Percentiles rank a stretch among this genome's conserved stretches.
Evolutionary conservation across 2,888 invertebrate genomes (phyloP).

Genomic region (Pilophorus perplexus): DNA sequence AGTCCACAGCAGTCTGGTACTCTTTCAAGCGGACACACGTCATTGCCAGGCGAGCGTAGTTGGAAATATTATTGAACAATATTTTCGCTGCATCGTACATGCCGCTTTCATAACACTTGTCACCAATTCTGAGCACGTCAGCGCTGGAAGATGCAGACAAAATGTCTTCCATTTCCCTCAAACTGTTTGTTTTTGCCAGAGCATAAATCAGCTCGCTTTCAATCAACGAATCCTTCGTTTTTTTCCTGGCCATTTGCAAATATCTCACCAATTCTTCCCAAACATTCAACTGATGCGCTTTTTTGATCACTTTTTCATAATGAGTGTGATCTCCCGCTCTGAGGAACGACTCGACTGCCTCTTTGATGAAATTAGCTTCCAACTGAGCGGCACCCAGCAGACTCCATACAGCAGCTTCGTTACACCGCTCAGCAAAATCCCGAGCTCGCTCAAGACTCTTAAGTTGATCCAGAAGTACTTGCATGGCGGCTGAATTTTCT

Average conservation of each 20-base stretch:
- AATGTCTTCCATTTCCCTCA: conserved; percentile 98
- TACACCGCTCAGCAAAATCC: conserved; percentile 98
- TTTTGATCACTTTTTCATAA: conserved; percentile 95
- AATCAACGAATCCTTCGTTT: conserved; percentile 96
- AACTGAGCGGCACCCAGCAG: conserved; percentile 96
- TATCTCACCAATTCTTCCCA: conserved; percentile 99
- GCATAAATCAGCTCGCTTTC: conserved; percentile 98
- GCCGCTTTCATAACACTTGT: conserved; percentile 95
- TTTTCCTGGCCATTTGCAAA: conserved; percentile 95
- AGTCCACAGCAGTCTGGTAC: conserved; percentile 96
- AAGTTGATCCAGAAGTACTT: conserved; percentile 95
- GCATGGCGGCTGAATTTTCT: conserved; percentile 97
- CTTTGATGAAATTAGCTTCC: conserved; percentile 89
- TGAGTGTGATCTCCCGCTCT: conserved; percentile 98
- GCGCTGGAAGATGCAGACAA: conserved; percentile 98
- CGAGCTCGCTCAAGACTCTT: conserved; percentile 95
- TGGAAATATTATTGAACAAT: conserved; percentile 97
- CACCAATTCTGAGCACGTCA: conserved; percentile 96
- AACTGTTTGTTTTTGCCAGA: conserved; percentile 92
- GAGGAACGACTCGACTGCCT: conserved; percentile 98
- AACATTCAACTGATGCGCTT: conserved; percentile 75
- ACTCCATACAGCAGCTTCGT: conserved; percentile 98
- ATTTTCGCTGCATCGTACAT: conserved; percentile 99
- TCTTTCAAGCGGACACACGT: conserved; percentile 95
- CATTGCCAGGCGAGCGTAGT: conserved; percentile 95